These are phyloP conservation scores for Caranx melampygus DNA, from an alignment of 2,113 vertebrate genomes.

Conservation along the genomic window DNA sequence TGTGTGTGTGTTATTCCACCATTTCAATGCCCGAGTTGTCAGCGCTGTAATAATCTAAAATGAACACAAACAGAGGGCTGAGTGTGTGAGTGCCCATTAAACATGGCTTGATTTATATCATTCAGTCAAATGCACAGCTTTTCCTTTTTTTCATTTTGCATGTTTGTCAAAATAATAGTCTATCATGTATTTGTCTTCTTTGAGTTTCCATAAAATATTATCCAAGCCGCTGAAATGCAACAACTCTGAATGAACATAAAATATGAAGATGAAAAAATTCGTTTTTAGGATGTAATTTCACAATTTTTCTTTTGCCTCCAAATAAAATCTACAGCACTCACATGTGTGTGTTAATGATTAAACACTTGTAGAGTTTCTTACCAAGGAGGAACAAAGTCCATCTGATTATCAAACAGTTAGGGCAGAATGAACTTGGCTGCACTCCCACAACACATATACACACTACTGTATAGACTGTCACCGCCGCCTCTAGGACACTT, in stretches of 20 bases:
- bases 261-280: neutral
- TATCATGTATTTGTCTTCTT: neutral
- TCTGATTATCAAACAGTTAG: constrained; percentile 68
- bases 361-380: constrained; percentile 55
- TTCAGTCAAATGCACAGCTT: constrained; percentile 45
- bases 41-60: constrained; percentile 71
- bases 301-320: neutral
- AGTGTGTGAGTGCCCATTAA: constrained; percentile 61
- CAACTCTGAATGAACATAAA: neutral
- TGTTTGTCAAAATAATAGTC: neutral
- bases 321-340: constrained; percentile 12
- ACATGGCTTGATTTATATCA: constrained; percentile 56
- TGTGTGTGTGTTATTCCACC: constrained; percentile 62
- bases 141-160: constrained; percentile 1
- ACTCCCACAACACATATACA: constrained; percentile 35
- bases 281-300: neutral
- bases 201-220: neutral
- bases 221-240: neutral
- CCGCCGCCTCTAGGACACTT: neutral
- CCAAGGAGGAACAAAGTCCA: constrained; percentile 78
- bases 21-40: constrained; percentile 79
- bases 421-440: constrained; percentile 57
- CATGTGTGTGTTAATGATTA: constrained; percentile 77
- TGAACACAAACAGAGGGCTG: constrained; percentile 67
- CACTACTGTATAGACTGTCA: constrained; percentile 9